A percentile compares a stretch with the other conserved stretches of the same genome.
Evolutionary conservation across 2,888 invertebrate species (phyloP).

Genomic region (Podabrus alpinus): DNA sequence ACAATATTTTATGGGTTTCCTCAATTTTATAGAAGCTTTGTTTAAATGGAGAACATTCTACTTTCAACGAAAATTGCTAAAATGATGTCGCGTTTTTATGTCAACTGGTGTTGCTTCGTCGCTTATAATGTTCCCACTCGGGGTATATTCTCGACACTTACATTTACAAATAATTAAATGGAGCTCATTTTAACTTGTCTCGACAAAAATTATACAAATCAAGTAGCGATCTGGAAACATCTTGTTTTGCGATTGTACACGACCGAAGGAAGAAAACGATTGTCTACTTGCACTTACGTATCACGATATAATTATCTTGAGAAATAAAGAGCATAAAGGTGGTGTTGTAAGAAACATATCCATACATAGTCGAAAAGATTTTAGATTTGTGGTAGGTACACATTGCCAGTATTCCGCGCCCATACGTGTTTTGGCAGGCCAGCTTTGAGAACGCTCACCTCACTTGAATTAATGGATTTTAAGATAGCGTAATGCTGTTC

Average conservation of each 20-base stretch:
- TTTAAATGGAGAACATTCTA: slow-evolving; percentile 14
- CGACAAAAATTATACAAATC: slow-evolving; percentile 9
- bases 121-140: slow-evolving; percentile 13
- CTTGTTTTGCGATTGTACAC: slow-evolving; percentile 6
- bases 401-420: slow-evolving; percentile 35
- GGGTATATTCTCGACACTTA: slow-evolving; percentile 15
- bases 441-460: slow-evolving; percentile 41
- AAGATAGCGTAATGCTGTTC: slow-evolving; percentile 55
- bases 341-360: slow-evolving; percentile 13
- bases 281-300: background rate
- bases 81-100: slow-evolving; percentile 16
- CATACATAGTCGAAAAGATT: background rate
- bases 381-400: slow-evolving; percentile 34
- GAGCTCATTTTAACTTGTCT: background rate
- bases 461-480: slow-evolving; percentile 51
- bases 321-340: slow-evolving; percentile 4
- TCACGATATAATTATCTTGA: slow-evolving; percentile 3
- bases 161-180: slow-evolving; percentile 16
- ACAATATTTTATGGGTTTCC: slow-evolving; percentile 18
- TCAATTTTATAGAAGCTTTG: slow-evolving; percentile 15
- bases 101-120: slow-evolving; percentile 11
- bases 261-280: background rate
- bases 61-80: slow-evolving; percentile 16
- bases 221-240: slow-evolving; percentile 1
- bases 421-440: slow-evolving; percentile 47